These are phyloP conservation scores for Pardosa pseudoannulata DNA, from an alignment of 2,888 invertebrate genomes.

Conservation along the genomic window DNA sequence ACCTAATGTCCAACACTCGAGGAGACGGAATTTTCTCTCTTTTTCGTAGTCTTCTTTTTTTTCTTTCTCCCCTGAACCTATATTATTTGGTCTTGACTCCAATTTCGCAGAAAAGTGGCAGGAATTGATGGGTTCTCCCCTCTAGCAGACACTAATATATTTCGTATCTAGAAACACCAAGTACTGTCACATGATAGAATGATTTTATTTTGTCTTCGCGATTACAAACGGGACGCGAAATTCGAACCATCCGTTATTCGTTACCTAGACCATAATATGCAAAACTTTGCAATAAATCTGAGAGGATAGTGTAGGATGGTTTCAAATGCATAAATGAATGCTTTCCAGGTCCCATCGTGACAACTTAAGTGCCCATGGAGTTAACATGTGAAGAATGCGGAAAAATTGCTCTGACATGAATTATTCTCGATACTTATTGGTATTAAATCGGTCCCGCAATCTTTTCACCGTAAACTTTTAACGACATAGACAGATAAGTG, in stretches of 20 bases:
- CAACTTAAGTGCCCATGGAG: background rate
- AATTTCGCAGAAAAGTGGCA: slow-evolving; percentile 68
- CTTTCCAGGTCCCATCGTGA: no score
- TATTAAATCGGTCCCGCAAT: no score
- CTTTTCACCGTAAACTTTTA: no score
- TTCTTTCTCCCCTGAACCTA: slow-evolving; percentile 31
- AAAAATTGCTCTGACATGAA: no score
- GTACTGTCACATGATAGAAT: slow-evolving; percentile 28
- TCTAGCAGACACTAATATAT: slow-evolving; percentile 53
- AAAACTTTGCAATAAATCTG: background rate
- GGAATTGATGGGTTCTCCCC: slow-evolving; percentile 43
- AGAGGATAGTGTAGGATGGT: background rate
- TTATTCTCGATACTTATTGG: no score
- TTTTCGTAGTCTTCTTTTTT: slow-evolving; percentile 9
- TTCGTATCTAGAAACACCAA: slow-evolving; percentile 25
- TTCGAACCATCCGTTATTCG: background rate
- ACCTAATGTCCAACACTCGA: slow-evolving; percentile 72
- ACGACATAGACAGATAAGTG: no score
- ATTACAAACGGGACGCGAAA: slow-evolving; percentile 2
- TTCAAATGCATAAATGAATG: background rate
- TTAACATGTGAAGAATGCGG: background rate
- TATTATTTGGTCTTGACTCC: slow-evolving; percentile 70
- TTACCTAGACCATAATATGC: background rate
- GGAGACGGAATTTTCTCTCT: slow-evolving; percentile 31
- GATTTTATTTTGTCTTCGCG: slow-evolving; percentile 19